Evolutionary conservation across 2,888 invertebrate species (phyloP).

Genomic region (Empis livida): DNA sequence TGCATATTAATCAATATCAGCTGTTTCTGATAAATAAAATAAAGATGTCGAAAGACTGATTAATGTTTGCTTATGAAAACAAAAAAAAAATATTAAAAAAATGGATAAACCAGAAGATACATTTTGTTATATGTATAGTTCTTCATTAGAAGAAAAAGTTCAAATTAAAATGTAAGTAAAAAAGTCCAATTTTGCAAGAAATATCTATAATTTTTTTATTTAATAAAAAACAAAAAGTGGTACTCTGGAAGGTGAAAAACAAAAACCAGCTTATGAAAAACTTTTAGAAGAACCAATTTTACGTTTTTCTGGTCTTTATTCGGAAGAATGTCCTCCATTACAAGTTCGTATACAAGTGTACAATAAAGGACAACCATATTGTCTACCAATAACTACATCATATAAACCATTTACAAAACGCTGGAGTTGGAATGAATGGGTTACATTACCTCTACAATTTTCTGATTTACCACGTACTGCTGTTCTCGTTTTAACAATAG

Average conservation of each 20-base stretch:
- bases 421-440: conserved; percentile 99
- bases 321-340: conserved; percentile 74
- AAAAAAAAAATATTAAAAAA: too few species aligned
- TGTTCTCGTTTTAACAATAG: conserved; percentile 74
- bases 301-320: conserved; percentile 79
- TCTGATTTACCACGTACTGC: conserved; percentile 84
- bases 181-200: not conserved
- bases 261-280: conserved; percentile 78
- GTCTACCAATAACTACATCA: conserved; percentile 75
- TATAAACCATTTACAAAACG: conserved; percentile 86
- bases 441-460: conserved; percentile 78
- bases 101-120: conserved; percentile 68
- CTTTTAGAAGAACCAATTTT: conserved; percentile 77
- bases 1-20: too few species aligned
- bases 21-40: too few species aligned
- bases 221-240: conserved; percentile 45
- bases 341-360: conserved; percentile 78
- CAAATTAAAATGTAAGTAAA: conserved; percentile 84
- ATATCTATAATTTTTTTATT: conserved; percentile 2
- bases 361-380: conserved; percentile 67
- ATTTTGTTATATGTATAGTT: conserved; percentile 82
- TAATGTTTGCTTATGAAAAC: too few species aligned
- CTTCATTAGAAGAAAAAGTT: conserved; percentile 72
- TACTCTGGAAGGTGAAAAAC: conserved; percentile 79
- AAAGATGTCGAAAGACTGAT: too few species aligned